Percentiles rank a stretch among this genome's conserved stretches.
These are phyloP conservation scores for Cyprinus carpio DNA, from an alignment of 2,113 vertebrate genomes.

Conservation along the genomic window DNA sequence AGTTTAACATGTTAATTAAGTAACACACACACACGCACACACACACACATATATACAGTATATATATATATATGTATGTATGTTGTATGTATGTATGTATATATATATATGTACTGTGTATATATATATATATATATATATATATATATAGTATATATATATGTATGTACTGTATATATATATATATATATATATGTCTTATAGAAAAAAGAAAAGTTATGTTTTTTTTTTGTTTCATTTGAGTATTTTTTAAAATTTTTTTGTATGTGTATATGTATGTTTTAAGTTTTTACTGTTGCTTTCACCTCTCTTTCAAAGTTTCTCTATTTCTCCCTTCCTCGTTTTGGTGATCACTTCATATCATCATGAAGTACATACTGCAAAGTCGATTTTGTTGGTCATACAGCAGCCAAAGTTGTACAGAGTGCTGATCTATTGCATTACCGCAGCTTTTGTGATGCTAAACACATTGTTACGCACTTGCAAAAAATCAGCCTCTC, in stretches of 20 bases:
- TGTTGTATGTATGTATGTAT: no score
- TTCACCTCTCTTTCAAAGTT: background rate
- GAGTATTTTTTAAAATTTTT: no score
- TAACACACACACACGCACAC: background rate
- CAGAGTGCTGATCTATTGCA: slow-evolving; percentile 32
- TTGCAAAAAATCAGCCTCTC: slow-evolving; percentile 34
- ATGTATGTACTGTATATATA: no score
- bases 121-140: no score
- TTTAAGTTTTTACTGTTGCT: no score
- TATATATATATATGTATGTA: background rate
- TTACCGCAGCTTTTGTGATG: slow-evolving; percentile 38
- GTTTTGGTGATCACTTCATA: slow-evolving; percentile 19
- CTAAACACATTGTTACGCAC: slow-evolving; percentile 38
- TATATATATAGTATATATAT: no score
- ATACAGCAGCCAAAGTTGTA: background rate
- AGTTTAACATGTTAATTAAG: no score
- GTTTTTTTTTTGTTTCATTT: no score
- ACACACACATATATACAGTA: background rate
- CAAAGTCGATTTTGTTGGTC: background rate
- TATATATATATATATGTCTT: no score
- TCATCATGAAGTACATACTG: background rate
- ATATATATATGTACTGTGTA: no score
- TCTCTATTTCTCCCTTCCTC: background rate
- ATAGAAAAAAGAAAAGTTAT: no score
- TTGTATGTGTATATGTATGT: no score